Evolutionary conservation across 1,140 invertebrate genomes (phyloP).

Genomic region (Paralvinella palmiformis): DNA sequence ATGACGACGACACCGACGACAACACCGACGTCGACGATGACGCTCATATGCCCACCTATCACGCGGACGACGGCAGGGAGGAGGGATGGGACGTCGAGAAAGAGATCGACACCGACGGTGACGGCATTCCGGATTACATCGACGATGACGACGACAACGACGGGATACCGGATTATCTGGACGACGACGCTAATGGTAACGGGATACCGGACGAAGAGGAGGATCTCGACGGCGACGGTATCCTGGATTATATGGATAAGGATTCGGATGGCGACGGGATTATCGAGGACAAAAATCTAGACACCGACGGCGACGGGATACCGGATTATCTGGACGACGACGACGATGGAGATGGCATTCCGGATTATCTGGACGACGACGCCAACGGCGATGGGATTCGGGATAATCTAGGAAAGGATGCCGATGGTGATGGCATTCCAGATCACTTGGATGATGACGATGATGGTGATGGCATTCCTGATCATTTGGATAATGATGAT

Average conservation of each 20-base stretch:
- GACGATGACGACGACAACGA: constrained; percentile 27
- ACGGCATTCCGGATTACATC: constrained; percentile 21
- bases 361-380: constrained; percentile 41
- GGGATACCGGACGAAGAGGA: constrained; percentile 29
- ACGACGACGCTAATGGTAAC: constrained; percentile 25
- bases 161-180: constrained; percentile 32
- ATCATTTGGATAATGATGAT: constrained; percentile 7
- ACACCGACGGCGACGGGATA: constrained; percentile 14
- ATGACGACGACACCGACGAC: constrained; percentile 36
- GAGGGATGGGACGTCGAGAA: constrained; percentile 29
- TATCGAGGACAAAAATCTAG: constrained; percentile 25
- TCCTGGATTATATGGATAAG: constrained; percentile 14
- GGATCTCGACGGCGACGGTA: constrained; percentile 25
- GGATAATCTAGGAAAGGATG: constrained; percentile 24
- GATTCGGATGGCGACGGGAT: constrained; percentile 33
- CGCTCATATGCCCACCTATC: constrained; percentile 15
- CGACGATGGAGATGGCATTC: constrained; percentile 42
- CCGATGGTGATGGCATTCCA: constrained; percentile 21
- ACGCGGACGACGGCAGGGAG: constrained; percentile 25
- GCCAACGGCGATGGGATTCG: constrained; percentile 31
- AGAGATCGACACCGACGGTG: constrained; percentile 11
- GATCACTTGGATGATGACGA: constrained; percentile 18
- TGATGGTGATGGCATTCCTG: constrained; percentile 17
- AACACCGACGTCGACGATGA: constrained; percentile 17
- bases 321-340: constrained; percentile 24